These are phyloP conservation scores for Aromia moschata DNA, from an alignment of 2,888 invertebrate species.

Conservation along the genomic window DNA sequence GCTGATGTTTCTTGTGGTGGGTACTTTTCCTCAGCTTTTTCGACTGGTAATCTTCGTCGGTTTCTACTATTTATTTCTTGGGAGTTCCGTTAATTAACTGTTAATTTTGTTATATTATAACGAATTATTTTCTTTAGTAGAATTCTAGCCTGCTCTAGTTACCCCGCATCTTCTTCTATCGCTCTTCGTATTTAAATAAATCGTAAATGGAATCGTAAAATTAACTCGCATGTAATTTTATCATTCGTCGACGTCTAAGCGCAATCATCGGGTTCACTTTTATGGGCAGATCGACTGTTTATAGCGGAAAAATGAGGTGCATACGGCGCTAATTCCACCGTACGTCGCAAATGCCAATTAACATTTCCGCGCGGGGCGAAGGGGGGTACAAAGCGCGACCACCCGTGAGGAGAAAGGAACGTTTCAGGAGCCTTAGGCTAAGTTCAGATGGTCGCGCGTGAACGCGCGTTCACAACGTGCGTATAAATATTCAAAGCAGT, in stretches of 20 bases:
- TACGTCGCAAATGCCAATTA: neutral
- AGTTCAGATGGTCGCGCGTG: too few species aligned
- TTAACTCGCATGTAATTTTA: conserved; percentile 14
- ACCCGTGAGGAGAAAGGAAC: conserved; percentile 1
- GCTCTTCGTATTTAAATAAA: conserved; percentile 21
- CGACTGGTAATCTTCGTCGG: too few species aligned
- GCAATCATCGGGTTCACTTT: conserved; percentile 10
- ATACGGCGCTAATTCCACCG: conserved; percentile 4
- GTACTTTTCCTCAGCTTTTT: too few species aligned
- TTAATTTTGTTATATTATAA: too few species aligned
- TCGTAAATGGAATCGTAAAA: conserved; percentile 23
- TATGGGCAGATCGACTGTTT: conserved; percentile 2
- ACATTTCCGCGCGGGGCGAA: neutral
- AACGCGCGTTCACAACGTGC: too few species aligned
- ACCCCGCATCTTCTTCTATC: neutral
- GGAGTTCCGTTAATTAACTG: too few species aligned
- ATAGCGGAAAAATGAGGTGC: conserved; percentile 13
- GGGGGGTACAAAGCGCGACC: neutral
- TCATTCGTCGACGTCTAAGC: conserved; percentile 5
- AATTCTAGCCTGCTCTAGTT: too few species aligned
- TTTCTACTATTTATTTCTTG: too few species aligned
- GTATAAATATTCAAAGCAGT: too few species aligned
- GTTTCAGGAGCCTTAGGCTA: too few species aligned
- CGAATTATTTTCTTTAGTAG: too few species aligned
- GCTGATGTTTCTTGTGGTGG: too few species aligned